A percentile compares a stretch with the other conserved stretches of the same genome.
phyloP scores from a whole-genome alignment of 2,888 invertebrate genomes.

The Meteorus cinctellus region DNA sequence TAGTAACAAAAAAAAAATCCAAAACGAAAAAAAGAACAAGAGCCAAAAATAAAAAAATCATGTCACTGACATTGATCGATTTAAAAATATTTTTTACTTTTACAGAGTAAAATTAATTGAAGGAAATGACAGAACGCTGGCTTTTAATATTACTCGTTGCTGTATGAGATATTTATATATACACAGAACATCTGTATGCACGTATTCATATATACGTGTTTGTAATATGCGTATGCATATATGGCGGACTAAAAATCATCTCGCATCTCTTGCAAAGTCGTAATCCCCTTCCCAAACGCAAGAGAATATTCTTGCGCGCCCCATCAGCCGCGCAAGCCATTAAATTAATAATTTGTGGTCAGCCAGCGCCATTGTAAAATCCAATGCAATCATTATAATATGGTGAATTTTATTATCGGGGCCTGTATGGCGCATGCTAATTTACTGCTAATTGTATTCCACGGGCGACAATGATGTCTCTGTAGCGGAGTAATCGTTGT shows the following conservation, averaged over 20 bases:
- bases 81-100: constrained; percentile 10
- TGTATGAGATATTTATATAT: constrained; percentile 16
- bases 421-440: constrained; percentile 66
- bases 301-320: constrained; percentile 39
- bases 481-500: constrained; percentile 52
- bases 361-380: constrained; percentile 70
- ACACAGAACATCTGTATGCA: neutral
- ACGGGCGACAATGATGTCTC: constrained; percentile 70
- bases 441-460: constrained; percentile 74
- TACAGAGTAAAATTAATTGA: constrained; percentile 24
- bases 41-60: constrained; percentile 6
- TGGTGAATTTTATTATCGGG: constrained; percentile 71
- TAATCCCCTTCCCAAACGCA: constrained; percentile 46
- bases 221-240: neutral
- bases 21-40: neutral
- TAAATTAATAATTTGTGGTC: constrained; percentile 74
- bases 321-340: constrained; percentile 58
- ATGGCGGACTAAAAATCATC: constrained; percentile 25
- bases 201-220: neutral
- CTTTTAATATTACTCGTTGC: neutral
- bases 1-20: neutral
- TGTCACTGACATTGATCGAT: constrained; percentile 24
- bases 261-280: constrained; percentile 40
- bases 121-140: neutral
- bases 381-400: constrained; percentile 72